Percentiles rank a stretch among this genome's conserved stretches.
phyloP scores from a whole-genome alignment of 2,113 vertebrate species.

The Callopanchax toddi region DNA sequence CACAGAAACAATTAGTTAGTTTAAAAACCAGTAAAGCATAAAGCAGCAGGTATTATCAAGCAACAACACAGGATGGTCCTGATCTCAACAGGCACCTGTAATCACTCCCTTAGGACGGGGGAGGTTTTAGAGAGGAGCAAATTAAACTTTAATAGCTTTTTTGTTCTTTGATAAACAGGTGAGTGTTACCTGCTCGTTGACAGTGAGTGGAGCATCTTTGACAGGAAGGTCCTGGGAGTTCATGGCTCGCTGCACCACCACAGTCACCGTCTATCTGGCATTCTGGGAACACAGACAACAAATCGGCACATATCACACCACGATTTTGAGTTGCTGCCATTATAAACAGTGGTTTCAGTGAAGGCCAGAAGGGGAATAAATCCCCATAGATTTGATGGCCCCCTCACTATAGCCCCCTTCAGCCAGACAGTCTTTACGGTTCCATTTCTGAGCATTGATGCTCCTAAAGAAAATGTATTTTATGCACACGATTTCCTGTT shows the following conservation, averaged over 20 bases:
- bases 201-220: conserved; percentile 86
- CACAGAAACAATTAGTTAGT: conserved; percentile 41
- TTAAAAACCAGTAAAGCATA: conserved; percentile 34
- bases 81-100: conserved; percentile 13
- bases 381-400: too few relatives aligned
- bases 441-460: too few relatives aligned
- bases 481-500: too few relatives aligned
- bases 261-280: conserved; percentile 76
- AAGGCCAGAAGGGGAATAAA: too few relatives aligned
- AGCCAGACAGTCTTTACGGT: too few relatives aligned
- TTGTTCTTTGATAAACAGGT: background rate
- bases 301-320: background rate
- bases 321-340: background rate
- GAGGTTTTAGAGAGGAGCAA: conserved; percentile 23
- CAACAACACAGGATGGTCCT: conserved; percentile 7
- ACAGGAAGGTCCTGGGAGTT: conserved; percentile 83
- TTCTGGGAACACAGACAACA: conserved; percentile 74
- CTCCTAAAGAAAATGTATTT: too few relatives aligned
- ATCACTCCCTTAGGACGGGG: conserved; percentile 28
- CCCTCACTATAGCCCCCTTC: too few relatives aligned
- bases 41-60: conserved; percentile 31
- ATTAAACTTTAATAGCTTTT: background rate
- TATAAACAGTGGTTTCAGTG: background rate
- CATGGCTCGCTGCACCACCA: conserved; percentile 79
- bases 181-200: conserved; percentile 92